Percentiles rank a stretch among this genome's conserved stretches.
Conservation (phyloP, 2,888 invertebrate species). For the Phania funesta region DNA sequence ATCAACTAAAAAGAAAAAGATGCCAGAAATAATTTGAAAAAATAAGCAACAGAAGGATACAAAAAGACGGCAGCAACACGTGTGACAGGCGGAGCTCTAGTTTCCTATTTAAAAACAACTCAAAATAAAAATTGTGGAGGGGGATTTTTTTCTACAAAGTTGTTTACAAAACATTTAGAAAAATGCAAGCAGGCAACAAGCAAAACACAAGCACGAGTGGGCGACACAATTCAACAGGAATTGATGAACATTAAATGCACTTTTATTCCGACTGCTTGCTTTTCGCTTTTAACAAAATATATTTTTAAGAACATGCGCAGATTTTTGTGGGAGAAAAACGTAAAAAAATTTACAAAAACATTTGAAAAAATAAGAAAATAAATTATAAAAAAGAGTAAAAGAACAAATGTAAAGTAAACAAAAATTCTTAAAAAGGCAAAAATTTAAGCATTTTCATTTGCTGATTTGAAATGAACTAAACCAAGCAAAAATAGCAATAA, state of each 20-base stretch:
- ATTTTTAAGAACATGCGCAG: conserved; percentile 64
- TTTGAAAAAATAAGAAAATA: conserved; percentile 73
- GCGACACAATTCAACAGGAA: conserved; percentile 36
- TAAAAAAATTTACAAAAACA: conserved; percentile 2
- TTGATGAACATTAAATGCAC: conserved; percentile 44
- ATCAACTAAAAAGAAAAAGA: conserved; percentile 18
- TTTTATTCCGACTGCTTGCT: conserved; percentile 15
- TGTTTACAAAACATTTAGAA: conserved; percentile 65
- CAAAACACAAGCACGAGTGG: conserved; percentile 43
- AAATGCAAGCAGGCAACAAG: conserved; percentile 50
- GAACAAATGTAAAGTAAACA: conserved; percentile 64
- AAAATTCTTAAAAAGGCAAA: conserved; percentile 75
- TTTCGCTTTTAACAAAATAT: conserved; percentile 39
- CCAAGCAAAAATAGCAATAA: conserved; percentile 28
- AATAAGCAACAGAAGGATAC: conserved; percentile 4
- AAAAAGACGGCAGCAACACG: conserved; percentile 55
- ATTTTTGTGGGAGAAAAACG: conserved; percentile 53
- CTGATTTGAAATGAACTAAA: conserved; percentile 70
- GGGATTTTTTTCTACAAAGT: conserved; percentile 10
- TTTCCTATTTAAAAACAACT: conserved; percentile 24
- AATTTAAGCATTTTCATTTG: conserved; percentile 78
- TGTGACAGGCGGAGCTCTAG: conserved; percentile 68
- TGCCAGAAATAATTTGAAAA: not conserved
- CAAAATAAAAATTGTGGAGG: conserved; percentile 28
- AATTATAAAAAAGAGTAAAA: conserved; percentile 54